Evolutionary conservation across 2,797 vertebrate genomes (phyloP).

Genomic region (Cheirogaleus major): DNA sequence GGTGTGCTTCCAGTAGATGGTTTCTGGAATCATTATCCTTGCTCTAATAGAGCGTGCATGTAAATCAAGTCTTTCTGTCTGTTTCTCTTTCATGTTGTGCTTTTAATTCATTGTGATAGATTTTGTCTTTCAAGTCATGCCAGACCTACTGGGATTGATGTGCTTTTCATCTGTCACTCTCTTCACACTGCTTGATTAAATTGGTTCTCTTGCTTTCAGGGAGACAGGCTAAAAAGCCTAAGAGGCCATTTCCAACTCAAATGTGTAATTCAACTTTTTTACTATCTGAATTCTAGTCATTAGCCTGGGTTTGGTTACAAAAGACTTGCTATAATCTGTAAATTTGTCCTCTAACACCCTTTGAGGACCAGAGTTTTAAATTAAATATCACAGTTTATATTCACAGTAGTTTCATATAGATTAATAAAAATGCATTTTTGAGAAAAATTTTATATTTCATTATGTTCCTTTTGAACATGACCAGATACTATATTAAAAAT

Average conservation of each 20-base stretch:
- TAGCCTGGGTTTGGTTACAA: constrained; percentile 39
- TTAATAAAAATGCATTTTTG: constrained; percentile 10
- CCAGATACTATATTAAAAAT: neutral
- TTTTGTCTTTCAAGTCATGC: constrained; percentile 70
- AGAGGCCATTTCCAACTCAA: constrained; percentile 46
- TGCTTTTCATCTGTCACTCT: constrained; percentile 66
- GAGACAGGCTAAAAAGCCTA: constrained; percentile 56
- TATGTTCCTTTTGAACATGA: neutral
- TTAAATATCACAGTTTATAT: neutral
- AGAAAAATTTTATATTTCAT: neutral
- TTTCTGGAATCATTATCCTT: neutral
- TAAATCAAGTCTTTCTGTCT: constrained; percentile 67
- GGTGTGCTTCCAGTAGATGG: neutral
- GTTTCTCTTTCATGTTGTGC: constrained; percentile 49
- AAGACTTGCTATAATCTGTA: constrained; percentile 28
- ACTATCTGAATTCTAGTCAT: constrained; percentile 52
- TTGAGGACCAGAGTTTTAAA: constrained; percentile 35
- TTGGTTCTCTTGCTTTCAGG: constrained; percentile 60
- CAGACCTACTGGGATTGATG: constrained; percentile 64
- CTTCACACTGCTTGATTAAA: constrained; percentile 69
- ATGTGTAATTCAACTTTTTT: constrained; percentile 58
- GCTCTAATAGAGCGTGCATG: neutral
- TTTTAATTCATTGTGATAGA: constrained; percentile 75
- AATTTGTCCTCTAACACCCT: constrained; percentile 31
- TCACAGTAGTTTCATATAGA: neutral